These are phyloP conservation scores for Charaxes varanes DNA, from an alignment of 1,140 invertebrate species.

Conservation along the genomic window DNA sequence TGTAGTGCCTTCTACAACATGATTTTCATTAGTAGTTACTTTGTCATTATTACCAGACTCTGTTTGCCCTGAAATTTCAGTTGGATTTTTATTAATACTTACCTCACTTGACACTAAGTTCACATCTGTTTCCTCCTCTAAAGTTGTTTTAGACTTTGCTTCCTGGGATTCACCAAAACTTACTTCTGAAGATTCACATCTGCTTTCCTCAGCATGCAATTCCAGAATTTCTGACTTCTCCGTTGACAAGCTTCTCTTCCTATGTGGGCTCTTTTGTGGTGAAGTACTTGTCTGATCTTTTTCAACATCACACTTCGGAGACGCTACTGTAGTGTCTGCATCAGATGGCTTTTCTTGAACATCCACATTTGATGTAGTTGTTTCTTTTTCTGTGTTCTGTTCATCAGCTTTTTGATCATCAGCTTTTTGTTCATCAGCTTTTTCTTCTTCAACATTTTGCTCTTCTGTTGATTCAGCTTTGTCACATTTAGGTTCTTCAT, in stretches of 20 bases:
- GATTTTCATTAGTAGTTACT: constrained; percentile 53
- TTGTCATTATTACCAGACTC: constrained; percentile 33
- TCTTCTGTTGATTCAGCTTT: constrained; percentile 17
- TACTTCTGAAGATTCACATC: constrained; percentile 45
- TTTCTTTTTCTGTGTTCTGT: constrained; percentile 5
- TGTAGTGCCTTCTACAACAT: constrained; percentile 57
- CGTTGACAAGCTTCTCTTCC: constrained; percentile 33
- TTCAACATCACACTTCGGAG: constrained; percentile 35
- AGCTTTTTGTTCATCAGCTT: constrained; percentile 18
- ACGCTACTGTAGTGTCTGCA: constrained; percentile 55
- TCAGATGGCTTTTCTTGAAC: constrained; percentile 34
- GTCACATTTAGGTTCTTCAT: constrained; percentile 33
- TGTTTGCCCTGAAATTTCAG: constrained; percentile 35
- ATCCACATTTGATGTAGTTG: constrained; percentile 16
- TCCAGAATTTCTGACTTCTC: constrained; percentile 60
- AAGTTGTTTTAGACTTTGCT: constrained; percentile 21
- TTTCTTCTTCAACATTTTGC: constrained; percentile 20
- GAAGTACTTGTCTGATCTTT: constrained; percentile 11
- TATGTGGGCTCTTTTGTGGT: constrained; percentile 17
- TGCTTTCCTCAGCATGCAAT: constrained; percentile 56
- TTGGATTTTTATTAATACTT: constrained; percentile 59
- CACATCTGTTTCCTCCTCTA: constrained; percentile 19
- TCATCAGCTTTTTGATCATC: constrained; percentile 15
- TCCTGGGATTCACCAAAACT: constrained; percentile 33
- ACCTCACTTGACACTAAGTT: constrained; percentile 39